These are phyloP conservation scores for Campoletis raptor DNA, from an alignment of 2,888 invertebrate genomes.

Conservation along the genomic window DNA sequence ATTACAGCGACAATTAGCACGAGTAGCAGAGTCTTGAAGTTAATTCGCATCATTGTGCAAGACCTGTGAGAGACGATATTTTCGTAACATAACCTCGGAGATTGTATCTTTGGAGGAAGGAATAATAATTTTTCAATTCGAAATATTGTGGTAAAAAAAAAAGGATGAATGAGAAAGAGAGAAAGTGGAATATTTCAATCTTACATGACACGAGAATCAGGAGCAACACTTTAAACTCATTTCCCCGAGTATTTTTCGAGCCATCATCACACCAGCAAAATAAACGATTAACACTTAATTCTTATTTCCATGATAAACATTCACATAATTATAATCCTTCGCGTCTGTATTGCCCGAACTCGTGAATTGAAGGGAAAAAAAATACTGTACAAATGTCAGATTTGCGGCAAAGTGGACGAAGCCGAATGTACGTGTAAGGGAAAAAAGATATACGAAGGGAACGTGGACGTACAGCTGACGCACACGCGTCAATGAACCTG, in stretches of 20 bases:
- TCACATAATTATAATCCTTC: background rate
- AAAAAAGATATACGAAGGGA: conserved; percentile 19
- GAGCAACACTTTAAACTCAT: conserved; percentile 29
- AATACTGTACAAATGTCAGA: conserved; percentile 11
- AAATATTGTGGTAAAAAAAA: background rate
- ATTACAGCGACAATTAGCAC: conserved; percentile 85
- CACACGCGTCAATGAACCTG: conserved; percentile 61
- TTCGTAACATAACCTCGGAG: conserved; percentile 11
- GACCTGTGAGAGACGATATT: conserved; percentile 76
- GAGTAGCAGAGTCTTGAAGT: conserved; percentile 91
- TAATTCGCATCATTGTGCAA: conserved; percentile 91
- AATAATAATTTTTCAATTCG: background rate
- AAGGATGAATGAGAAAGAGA: background rate
- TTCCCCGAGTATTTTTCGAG: conserved; percentile 12
- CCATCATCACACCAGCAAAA: conserved; percentile 6
- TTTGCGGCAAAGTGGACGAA: conserved; percentile 50
- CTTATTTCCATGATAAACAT: background rate
- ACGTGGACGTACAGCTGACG: conserved; percentile 58
- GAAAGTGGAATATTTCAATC: conserved; percentile 4
- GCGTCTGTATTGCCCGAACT: background rate
- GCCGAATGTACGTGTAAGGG: conserved; percentile 20
- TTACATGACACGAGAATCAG: conserved; percentile 61
- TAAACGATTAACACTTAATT: background rate
- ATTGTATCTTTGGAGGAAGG: background rate
- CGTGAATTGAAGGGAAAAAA: background rate